phyloP scores from a whole-genome alignment of 2,888 invertebrate species.

The Rhingia campestris region DNA sequence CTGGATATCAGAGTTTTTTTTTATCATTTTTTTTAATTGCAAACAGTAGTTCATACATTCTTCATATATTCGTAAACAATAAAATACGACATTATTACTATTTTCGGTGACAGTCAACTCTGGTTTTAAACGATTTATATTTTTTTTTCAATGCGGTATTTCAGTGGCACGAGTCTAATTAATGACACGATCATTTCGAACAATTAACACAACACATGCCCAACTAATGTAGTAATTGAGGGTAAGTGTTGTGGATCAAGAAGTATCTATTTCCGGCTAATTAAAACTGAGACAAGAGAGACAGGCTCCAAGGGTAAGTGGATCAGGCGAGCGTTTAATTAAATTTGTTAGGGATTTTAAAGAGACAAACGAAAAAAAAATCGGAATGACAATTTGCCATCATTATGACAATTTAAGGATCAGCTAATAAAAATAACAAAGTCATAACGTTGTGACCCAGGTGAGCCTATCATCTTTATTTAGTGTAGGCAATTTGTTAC shows the following conservation, averaged over 20 bases:
- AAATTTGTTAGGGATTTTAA: slow-evolving; percentile 39
- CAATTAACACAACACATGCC: slow-evolving; percentile 46
- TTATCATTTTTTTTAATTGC: not conserved
- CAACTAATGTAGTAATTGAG: slow-evolving; percentile 62
- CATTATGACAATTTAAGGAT: too few relatives aligned
- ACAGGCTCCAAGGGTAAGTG: slow-evolving; percentile 60
- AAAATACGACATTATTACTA: slow-evolving; percentile 25
- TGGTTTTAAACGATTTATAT: slow-evolving; percentile 18
- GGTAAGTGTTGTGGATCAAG: slow-evolving; percentile 39
- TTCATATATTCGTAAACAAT: not conserved
- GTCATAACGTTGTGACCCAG: too few relatives aligned
- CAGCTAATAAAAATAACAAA: too few relatives aligned
- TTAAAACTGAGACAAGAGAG: slow-evolving; percentile 44
- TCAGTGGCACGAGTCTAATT: slow-evolving; percentile 50
- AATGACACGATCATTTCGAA: slow-evolving; percentile 25
- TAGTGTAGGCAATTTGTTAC: too few relatives aligned
- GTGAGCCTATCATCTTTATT: too few relatives aligned
- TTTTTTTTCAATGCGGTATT: slow-evolving; percentile 14
- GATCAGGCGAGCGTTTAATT: slow-evolving; percentile 47
- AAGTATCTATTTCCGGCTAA: slow-evolving; percentile 62
- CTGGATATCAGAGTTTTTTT: slow-evolving; percentile 28
- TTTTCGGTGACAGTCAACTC: slow-evolving; percentile 32
- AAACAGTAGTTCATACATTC: not conserved
- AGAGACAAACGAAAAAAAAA: not conserved
- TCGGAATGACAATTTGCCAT: not conserved